Evolutionary conservation across 2,888 invertebrate genomes (phyloP).

Genomic region (Falcaria lacertinaria): DNA sequence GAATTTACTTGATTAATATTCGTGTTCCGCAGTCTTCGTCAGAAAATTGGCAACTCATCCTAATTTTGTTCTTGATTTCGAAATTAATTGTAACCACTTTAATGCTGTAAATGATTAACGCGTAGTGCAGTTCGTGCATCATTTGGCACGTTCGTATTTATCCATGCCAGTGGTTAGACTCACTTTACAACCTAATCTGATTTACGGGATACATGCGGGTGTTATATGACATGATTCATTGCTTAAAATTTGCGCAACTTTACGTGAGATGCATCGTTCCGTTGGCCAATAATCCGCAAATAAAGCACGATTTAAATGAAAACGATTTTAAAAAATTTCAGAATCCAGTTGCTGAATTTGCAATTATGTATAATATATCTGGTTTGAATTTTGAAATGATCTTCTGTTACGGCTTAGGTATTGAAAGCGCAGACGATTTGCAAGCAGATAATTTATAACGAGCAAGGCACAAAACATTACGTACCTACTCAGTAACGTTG

Average conservation of each 20-base stretch:
- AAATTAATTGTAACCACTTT: constrained; percentile 13
- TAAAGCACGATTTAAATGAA: neutral
- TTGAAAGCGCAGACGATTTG: neutral
- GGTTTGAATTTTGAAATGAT: neutral
- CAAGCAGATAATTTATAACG: neutral
- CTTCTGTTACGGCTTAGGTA: neutral
- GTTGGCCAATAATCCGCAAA: neutral
- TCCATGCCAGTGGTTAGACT: constrained; percentile 57
- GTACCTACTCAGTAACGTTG: neutral
- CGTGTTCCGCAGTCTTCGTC: too few species aligned
- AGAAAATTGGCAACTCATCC: too few species aligned
- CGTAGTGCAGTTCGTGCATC: constrained; percentile 57
- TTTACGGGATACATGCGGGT: constrained; percentile 38
- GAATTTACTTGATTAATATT: too few species aligned
- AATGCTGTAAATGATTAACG: constrained; percentile 53
- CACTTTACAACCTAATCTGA: constrained; percentile 65
- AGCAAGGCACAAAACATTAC: neutral
- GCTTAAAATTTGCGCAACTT: constrained; percentile 19
- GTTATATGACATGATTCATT: constrained; percentile 21
- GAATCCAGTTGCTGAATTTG: too few species aligned
- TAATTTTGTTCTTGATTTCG: constrained; percentile 1
- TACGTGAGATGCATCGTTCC: constrained; percentile 12
- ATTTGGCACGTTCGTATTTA: constrained; percentile 61
- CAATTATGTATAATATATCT: neutral
- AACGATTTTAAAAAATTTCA: too few species aligned